These are phyloP conservation scores for Carduelis carduelis DNA, from an alignment of 2,797 vertebrate species.

Conservation along the genomic window DNA sequence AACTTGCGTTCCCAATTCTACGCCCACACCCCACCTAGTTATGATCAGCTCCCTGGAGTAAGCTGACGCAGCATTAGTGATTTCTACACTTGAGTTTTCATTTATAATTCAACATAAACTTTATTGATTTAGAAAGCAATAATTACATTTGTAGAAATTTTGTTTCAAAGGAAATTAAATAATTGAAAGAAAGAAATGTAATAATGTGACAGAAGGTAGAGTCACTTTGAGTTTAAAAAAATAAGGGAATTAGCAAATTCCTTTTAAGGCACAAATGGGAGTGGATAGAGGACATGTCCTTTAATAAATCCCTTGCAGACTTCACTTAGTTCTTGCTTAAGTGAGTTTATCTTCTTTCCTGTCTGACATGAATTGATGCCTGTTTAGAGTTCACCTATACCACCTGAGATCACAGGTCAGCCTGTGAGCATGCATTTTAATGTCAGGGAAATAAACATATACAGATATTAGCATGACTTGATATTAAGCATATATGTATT, in stretches of 20 bases:
- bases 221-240: neutral
- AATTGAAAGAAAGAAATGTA: slow-evolving; percentile 12
- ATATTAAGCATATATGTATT: neutral
- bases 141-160: slow-evolving; percentile 38
- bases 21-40: slow-evolving; percentile 29
- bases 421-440: neutral
- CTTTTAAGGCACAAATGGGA: neutral
- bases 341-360: neutral
- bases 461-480: neutral
- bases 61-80: neutral
- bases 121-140: slow-evolving; percentile 44
- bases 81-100: neutral
- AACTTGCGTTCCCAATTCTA: neutral
- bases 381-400: neutral
- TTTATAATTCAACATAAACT: slow-evolving; percentile 43
- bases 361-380: neutral
- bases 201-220: neutral
- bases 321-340: neutral
- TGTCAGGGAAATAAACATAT: neutral
- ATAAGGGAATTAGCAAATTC: neutral
- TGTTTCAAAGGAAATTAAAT: slow-evolving; percentile 26
- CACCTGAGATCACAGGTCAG: neutral
- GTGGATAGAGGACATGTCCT: neutral
- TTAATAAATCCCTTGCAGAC: neutral
- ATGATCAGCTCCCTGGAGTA: slow-evolving; percentile 35